These are phyloP conservation scores for Anguilla megastoma DNA, from an alignment of 2,797 vertebrate genomes.

Conservation along the genomic window DNA sequence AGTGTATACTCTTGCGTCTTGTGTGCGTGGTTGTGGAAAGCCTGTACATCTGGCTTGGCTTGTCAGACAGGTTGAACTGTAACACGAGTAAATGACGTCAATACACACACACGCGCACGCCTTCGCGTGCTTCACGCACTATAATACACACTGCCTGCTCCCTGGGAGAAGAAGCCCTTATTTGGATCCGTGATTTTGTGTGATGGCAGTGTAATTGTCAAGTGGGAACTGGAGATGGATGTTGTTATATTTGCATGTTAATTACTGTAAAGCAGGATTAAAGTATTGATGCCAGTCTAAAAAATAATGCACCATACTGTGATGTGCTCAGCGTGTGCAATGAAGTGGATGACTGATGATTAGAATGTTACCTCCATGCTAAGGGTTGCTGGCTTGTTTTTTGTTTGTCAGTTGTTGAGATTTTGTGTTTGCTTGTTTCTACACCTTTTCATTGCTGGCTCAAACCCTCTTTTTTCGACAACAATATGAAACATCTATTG, in stretches of 20 bases:
- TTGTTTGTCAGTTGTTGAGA: no score
- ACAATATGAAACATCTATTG: not conserved
- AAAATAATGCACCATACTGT: not conserved
- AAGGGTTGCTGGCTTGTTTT: not conserved
- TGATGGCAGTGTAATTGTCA: conserved; percentile 42
- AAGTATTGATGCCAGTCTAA: not conserved
- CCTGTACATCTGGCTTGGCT: conserved; percentile 71
- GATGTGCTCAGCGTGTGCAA: not conserved
- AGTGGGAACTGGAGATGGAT: not conserved
- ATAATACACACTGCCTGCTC: conserved; percentile 23
- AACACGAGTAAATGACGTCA: conserved; percentile 53
- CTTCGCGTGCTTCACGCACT: conserved; percentile 46
- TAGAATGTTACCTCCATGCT: not conserved
- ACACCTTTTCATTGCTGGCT: not conserved
- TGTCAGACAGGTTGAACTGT: conserved; percentile 72
- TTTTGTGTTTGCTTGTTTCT: no score
- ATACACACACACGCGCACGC: conserved; percentile 3
- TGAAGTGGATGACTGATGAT: not conserved
- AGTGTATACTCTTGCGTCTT: conserved; percentile 57
- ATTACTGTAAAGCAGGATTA: not conserved
- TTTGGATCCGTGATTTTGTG: conserved; percentile 23
- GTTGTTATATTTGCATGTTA: not conserved
- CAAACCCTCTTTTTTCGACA: not conserved
- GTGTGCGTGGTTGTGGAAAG: conserved; percentile 48
- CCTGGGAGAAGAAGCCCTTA: not conserved